phyloP scores from a whole-genome alignment of 2,113 vertebrate species.

The Nannobrachium achirus region DNA sequence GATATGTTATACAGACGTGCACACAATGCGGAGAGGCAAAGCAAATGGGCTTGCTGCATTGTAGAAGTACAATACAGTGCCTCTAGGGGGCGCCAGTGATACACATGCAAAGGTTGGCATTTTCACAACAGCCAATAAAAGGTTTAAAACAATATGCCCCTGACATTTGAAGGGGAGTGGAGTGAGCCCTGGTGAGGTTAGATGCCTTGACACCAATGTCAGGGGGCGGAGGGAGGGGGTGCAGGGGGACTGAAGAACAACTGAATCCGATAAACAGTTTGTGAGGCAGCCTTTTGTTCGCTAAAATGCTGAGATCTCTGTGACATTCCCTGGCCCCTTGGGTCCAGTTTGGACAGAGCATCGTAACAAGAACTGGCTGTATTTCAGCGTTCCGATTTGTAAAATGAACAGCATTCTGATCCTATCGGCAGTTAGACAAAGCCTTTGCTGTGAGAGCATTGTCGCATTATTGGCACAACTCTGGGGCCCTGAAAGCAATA shows the following conservation, averaged over 20 bases:
- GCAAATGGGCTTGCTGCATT: background rate
- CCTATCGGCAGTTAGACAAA: conserved; percentile 49
- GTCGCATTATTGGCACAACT: conserved; percentile 30
- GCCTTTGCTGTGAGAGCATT: conserved; percentile 39
- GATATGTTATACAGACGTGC: conserved; percentile 2
- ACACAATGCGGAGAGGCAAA: background rate
- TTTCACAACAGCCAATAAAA: conserved; percentile 5
- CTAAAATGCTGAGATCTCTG: conserved; percentile 43
- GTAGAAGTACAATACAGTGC: conserved; percentile 1
- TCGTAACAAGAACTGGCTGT: conserved; percentile 44
- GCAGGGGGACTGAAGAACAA: conserved; percentile 38
- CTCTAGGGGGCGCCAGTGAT: background rate
- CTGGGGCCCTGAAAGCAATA: conserved; percentile 9
- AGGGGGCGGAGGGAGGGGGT: conserved; percentile 27
- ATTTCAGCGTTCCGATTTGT: conserved; percentile 29
- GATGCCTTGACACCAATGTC: conserved; percentile 36
- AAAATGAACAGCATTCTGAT: conserved; percentile 48
- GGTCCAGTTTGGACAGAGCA: conserved; percentile 12
- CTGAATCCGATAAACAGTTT: conserved; percentile 12
- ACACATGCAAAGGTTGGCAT: conserved; percentile 31
- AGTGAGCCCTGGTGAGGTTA: conserved; percentile 32
- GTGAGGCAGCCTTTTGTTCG: conserved; percentile 46
- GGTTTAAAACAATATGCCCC: conserved; percentile 24
- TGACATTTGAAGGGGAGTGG: conserved; percentile 43
- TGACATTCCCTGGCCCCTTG: conserved; percentile 41